Evolutionary conservation across 2,888 invertebrate species (phyloP).

Genomic region (Stenurella melanura): DNA sequence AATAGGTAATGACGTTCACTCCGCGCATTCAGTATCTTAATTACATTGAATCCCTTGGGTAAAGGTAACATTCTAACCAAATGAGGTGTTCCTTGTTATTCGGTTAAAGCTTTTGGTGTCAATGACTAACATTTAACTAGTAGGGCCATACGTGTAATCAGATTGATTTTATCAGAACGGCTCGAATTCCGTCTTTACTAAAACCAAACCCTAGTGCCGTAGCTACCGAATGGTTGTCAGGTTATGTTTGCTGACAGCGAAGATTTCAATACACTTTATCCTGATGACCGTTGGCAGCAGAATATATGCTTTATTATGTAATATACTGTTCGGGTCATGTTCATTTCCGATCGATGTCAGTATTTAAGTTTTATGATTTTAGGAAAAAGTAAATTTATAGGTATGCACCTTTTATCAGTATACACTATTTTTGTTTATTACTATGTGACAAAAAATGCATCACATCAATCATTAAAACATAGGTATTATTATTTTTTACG

Average conservation of each 20-base stretch:
- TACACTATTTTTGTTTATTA: too few species aligned
- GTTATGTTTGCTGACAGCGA: conserved; percentile 15
- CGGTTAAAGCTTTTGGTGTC: conserved; percentile 41
- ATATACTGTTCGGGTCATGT: too few species aligned
- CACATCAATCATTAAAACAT: too few species aligned
- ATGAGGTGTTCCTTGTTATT: conserved; percentile 34
- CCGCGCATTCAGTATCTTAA: background rate
- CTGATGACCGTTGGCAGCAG: conserved; percentile 1
- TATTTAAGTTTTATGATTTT: too few species aligned
- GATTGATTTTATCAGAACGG: conserved; percentile 18
- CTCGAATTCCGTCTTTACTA: background rate
- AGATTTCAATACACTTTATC: conserved; percentile 14
- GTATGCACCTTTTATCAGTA: too few species aligned
- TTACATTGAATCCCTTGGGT: conserved; percentile 26
- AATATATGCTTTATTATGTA: too few species aligned
- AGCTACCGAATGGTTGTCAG: conserved; percentile 8
- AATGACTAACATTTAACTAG: conserved; percentile 45
- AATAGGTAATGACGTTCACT: background rate
- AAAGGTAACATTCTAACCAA: conserved; percentile 35
- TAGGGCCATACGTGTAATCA: conserved; percentile 20
- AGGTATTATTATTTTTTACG: too few species aligned
- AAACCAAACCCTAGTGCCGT: background rate
- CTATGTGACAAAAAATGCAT: too few species aligned
- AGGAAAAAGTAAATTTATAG: too few species aligned
- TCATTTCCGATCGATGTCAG: too few species aligned